These are phyloP conservation scores for Temnothorax unifasciatus DNA, from an alignment of 2,888 invertebrate species.

Conservation along the genomic window DNA sequence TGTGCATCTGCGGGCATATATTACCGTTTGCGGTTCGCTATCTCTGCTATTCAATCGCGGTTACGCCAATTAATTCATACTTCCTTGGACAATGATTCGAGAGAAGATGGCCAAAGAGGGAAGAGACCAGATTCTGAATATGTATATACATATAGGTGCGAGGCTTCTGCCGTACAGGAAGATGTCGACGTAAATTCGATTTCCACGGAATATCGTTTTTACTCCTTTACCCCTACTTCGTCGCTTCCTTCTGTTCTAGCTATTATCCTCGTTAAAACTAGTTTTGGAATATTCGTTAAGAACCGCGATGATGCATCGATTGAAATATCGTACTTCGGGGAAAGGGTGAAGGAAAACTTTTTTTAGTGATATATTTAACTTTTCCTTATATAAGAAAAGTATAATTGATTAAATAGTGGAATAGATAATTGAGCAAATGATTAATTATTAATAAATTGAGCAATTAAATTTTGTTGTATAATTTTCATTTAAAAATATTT, in stretches of 20 bases:
- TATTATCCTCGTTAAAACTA: constrained; percentile 17
- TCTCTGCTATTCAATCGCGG: constrained; percentile 5
- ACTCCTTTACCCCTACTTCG: background rate
- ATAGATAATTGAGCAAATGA: background rate
- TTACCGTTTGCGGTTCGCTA: background rate
- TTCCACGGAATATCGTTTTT: background rate
- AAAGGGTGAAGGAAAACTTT: background rate
- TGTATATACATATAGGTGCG: background rate
- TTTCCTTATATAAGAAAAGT: background rate
- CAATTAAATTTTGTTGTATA: background rate
- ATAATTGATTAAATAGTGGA: background rate
- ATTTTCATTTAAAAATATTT: background rate
- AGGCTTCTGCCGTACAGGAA: background rate
- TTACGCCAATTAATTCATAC: background rate
- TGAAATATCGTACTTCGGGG: background rate
- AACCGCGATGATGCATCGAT: background rate
- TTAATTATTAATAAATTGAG: background rate
- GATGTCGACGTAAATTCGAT: background rate
- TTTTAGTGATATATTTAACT: background rate
- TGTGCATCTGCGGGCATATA: background rate
- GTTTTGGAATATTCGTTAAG: constrained; percentile 2
- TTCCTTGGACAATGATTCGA: background rate
- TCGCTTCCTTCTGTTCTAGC: background rate
- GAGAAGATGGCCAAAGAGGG: background rate
- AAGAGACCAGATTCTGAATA: background rate